Conservation (phyloP, 2,888 invertebrate species). For the Cancer borealis region DNA sequence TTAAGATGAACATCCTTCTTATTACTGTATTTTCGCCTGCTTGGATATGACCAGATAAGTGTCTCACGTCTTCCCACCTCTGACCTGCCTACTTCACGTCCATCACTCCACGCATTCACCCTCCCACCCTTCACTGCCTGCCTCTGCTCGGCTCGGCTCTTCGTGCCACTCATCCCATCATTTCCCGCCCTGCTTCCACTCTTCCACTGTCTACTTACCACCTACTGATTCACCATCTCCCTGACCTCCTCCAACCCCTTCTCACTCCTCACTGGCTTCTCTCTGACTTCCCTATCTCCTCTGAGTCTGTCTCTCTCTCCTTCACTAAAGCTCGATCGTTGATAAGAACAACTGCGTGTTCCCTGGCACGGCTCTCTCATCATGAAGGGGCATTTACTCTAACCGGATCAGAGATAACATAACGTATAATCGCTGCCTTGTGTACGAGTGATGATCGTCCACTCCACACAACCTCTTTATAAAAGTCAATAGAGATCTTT, state of each 20-base stretch:
- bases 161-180: neutral
- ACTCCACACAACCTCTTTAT: neutral
- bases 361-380: neutral
- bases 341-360: slow-evolving; percentile 14
- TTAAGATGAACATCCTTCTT: no score
- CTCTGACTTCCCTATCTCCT: neutral
- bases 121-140: neutral
- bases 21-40: no score
- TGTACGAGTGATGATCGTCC: neutral
- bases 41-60: no score
- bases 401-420: slow-evolving; percentile 36
- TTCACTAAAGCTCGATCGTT: neutral
- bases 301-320: neutral
- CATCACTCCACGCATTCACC: neutral
- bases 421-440: neutral
- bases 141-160: neutral
- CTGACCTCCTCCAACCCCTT: neutral
- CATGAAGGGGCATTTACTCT: slow-evolving; percentile 46
- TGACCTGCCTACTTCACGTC: neutral
- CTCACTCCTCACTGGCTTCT: neutral
- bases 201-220: neutral
- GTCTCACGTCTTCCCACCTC: neutral
- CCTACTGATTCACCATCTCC: slow-evolving; percentile 10
- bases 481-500: neutral
- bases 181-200: neutral